A percentile compares a stretch with the other conserved stretches of the same genome.
phyloP scores from a whole-genome alignment of 2,888 invertebrate genomes.

The Drosophila infuscata region DNA sequence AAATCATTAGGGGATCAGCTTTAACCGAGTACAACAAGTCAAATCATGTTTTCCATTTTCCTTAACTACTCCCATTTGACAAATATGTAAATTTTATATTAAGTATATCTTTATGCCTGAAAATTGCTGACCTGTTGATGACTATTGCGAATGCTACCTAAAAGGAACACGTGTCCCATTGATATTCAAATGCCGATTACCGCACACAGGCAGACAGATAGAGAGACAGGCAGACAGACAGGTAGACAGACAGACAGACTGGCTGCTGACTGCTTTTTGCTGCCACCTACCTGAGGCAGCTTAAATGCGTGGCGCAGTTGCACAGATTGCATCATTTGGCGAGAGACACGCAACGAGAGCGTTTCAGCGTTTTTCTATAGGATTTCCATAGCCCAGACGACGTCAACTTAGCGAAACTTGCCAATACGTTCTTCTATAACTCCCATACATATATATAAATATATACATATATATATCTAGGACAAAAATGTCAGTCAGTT shows the following conservation, averaged over 20 bases:
- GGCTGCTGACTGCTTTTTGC: slow-evolving; percentile 7
- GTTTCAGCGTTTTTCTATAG: background rate
- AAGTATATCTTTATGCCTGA: background rate
- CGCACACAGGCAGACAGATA: background rate
- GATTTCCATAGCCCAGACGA: background rate
- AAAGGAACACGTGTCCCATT: slow-evolving; percentile 18
- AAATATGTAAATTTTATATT: background rate
- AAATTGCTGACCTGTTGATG: slow-evolving; percentile 13
- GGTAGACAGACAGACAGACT: background rate
- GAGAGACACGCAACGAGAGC: slow-evolving; percentile 36
- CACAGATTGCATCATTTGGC: slow-evolving; percentile 67
- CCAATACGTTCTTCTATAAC: background rate
- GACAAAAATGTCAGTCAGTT: slow-evolving; percentile 29
- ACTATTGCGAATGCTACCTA: slow-evolving; percentile 16
- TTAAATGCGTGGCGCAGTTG: slow-evolving; percentile 54
- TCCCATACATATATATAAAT: background rate
- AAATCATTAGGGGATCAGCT: background rate
- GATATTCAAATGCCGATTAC: slow-evolving; percentile 9
- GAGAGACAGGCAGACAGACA: background rate
- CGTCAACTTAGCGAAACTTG: background rate
- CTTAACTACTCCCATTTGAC: background rate
- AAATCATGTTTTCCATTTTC: background rate
- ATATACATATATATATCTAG: background rate
- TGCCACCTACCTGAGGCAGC: slow-evolving; percentile 43
- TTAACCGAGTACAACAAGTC: background rate